Base-by-base conservation (phyloP, 2,797 vertebrate genomes). In the Cichlasoma orientale region DNA sequence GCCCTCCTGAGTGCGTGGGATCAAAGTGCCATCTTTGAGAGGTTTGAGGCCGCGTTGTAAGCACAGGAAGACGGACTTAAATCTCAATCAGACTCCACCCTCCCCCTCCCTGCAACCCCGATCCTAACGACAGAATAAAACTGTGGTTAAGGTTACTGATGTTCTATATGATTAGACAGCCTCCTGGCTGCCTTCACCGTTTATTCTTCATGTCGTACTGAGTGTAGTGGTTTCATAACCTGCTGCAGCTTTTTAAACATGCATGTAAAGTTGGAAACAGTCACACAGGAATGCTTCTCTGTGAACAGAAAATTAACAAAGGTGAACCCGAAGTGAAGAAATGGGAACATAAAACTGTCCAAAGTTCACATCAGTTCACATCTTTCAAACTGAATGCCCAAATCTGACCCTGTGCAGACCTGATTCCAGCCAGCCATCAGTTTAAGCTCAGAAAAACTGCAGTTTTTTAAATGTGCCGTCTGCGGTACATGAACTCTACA, bases 41-140 rank as follows among this genome's bases (percentile, higher is more conserved):
- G 72, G 27, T 72, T 55, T 58, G 66, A 80, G 84, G 87, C 77
- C 71, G 79, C 25, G 68, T 31, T 68, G 50, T 68, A 57, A 87
- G 84, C 82, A 85, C 91, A 91, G 92, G 91, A 93, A 92, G 89
- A 85, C n/a, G n/a, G 86, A 86, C 76, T 84, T 59, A 78, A 88
- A 85, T 90, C 89, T 92, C 68, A 56, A 92, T 92, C 79, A 89
- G 80, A 85, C 89, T 90, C 81, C 86, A 87, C 85, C 71, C 74
- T 10, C 75, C 74, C 44, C 53, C 78, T 36, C 69, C 57, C 21
- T n/a, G 13, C 76, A 78, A 82, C 82, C 85, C 38, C 77, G 54
- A 88, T 78, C 80, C 88, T 93, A 90, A 92, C 87, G 86, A 90
- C 88, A 85, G 88, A 89, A 85, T 89, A 79, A 81, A 79, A 75